A percentile compares a stretch with the other conserved stretches of the same genome.
These are phyloP conservation scores for Drosophila anomelani DNA, from an alignment of 2,888 invertebrate species.

Conservation along the genomic window DNA sequence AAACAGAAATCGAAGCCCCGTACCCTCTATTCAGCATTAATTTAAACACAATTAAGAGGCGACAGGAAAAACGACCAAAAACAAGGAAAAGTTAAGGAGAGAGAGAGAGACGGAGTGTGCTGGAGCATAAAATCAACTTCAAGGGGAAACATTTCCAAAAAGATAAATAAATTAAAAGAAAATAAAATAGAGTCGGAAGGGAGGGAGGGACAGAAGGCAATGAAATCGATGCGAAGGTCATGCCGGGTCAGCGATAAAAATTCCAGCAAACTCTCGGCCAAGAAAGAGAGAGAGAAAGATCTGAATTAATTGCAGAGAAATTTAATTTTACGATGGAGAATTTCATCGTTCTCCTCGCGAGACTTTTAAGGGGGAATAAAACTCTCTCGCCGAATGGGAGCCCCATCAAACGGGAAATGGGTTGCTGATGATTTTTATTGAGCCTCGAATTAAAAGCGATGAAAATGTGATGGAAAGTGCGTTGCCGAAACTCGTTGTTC, in stretches of 20 bases:
- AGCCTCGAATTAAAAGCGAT: slow-evolving; percentile 20
- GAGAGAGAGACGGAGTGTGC: slow-evolving; percentile 10
- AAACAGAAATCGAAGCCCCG: slow-evolving; percentile 36
- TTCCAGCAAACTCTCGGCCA: slow-evolving; percentile 14
- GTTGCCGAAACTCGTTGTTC: slow-evolving; percentile 11
- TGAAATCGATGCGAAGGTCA: slow-evolving; percentile 47
- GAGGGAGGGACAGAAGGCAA: neutral
- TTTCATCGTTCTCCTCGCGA: slow-evolving; percentile 14
- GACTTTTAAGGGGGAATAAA: slow-evolving; percentile 36
- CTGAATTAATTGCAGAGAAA: slow-evolving; percentile 50
- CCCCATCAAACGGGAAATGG: slow-evolving; percentile 34
- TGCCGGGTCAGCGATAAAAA: slow-evolving; percentile 47
- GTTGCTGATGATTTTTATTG: slow-evolving; percentile 39
- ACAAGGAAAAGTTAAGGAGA: slow-evolving; percentile 2
- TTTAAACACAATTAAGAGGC: slow-evolving; percentile 51
- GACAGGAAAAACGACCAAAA: slow-evolving; percentile 30
- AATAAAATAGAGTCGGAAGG: slow-evolving; percentile 25
- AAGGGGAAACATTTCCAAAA: slow-evolving; percentile 11
- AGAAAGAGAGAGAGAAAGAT: slow-evolving; percentile 4
- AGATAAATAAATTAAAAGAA: slow-evolving; percentile 44
- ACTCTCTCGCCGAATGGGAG: slow-evolving; percentile 14
- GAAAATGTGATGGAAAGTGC: slow-evolving; percentile 29
- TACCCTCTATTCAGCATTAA: slow-evolving; percentile 18
- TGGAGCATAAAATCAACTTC: slow-evolving; percentile 31
- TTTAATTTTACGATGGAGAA: slow-evolving; percentile 43